Evolutionary conservation across 2,113 vertebrate genomes (phyloP).

Genomic region (Pongo abelii): DNA sequence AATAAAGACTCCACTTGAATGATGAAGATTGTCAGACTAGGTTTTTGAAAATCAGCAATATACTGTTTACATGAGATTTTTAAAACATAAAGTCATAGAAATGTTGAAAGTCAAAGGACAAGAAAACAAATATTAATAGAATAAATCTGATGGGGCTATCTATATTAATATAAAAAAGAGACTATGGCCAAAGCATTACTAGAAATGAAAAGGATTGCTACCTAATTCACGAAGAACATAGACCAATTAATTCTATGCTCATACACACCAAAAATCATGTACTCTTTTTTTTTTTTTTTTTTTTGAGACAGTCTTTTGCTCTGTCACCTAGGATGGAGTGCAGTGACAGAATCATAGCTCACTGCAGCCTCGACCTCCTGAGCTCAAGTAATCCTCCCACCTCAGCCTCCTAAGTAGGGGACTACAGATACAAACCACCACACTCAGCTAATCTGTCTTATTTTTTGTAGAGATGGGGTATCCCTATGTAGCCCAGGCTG

Average conservation of each 20-base stretch:
- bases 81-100: conserved; percentile 24
- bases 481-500: no score
- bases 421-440: no score
- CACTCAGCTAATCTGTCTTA: no score
- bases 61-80: background rate
- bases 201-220: background rate
- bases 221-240: background rate
- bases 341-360: no score
- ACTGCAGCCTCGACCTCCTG: no score
- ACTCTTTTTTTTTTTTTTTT: background rate
- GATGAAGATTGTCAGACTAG: background rate
- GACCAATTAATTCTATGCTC: background rate
- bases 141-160: background rate
- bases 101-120: background rate
- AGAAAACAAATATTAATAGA: conserved; percentile 5
- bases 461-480: no score
- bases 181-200: background rate
- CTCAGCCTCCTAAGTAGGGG: no score
- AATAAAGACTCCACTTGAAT: background rate
- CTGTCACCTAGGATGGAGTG: no score
- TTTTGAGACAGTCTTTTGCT: no score
- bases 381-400: no score
- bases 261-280: background rate
- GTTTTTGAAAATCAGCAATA: background rate
- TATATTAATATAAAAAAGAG: background rate